These are phyloP conservation scores for Lerema accius DNA, from an alignment of 1,140 invertebrate genomes.

Conservation along the genomic window DNA sequence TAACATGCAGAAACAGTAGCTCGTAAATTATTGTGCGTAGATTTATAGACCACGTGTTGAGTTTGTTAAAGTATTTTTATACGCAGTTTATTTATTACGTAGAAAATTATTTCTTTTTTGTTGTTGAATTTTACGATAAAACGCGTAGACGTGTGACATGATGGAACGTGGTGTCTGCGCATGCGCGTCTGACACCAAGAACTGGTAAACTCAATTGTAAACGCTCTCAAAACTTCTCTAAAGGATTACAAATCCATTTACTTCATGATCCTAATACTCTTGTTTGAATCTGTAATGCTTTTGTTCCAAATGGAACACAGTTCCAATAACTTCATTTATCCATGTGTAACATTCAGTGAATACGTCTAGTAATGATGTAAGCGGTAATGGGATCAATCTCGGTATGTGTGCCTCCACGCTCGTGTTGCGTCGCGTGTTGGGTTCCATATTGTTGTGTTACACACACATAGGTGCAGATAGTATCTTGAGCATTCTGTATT, in stretches of 20 bases:
- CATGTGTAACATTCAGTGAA: background rate
- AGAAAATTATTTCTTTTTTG: no score
- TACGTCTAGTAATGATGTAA: conserved; percentile 22
- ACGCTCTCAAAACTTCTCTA: no score
- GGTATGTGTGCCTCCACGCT: conserved; percentile 34
- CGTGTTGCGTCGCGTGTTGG: conserved; percentile 17
- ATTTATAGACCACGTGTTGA: no score
- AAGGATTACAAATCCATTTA: background rate
- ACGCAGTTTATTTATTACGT: no score
- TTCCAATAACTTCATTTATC: background rate
- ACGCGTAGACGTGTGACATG: no score
- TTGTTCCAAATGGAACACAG: background rate
- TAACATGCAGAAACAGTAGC: background rate
- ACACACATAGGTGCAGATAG: background rate
- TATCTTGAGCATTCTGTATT: background rate
- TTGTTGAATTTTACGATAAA: no score
- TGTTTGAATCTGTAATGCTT: no score
- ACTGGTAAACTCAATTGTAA: no score
- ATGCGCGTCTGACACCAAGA: no score
- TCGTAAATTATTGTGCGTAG: background rate
- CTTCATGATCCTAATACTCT: no score
- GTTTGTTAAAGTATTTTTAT: no score
- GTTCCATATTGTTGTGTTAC: conserved; percentile 12
- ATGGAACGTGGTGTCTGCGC: no score
- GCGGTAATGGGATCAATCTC: conserved; percentile 36